Conservation (phyloP, 1,140 invertebrate genomes). For the Dreissena rostriformis region DNA sequence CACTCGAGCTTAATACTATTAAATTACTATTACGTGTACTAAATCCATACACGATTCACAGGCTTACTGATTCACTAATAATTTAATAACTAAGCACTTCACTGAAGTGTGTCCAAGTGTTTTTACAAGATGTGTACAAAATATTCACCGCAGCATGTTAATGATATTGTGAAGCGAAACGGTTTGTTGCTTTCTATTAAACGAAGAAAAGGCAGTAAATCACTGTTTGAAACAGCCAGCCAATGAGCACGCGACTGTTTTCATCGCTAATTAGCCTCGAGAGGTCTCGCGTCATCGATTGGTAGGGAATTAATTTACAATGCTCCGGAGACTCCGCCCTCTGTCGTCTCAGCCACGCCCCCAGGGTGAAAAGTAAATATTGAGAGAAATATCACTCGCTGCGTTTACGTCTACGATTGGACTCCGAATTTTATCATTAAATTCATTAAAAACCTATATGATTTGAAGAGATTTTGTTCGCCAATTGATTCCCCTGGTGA, state of each 20-base stretch:
- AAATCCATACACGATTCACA: no score
- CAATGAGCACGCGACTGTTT: constrained; percentile 38
- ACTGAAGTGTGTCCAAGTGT: constrained; percentile 42
- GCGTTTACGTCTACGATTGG: neutral
- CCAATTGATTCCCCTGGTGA: neutral
- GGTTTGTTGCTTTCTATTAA: constrained; percentile 55
- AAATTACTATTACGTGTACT: no score
- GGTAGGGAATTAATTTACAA: constrained; percentile 53
- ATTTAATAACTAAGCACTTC: constrained; percentile 7
- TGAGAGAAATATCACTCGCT: neutral
- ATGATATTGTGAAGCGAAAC: constrained; percentile 37
- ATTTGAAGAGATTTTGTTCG: neutral
- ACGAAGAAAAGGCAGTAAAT: constrained; percentile 44
- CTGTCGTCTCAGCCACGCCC: constrained; percentile 30
- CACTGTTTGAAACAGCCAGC: constrained; percentile 35
- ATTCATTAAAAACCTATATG: constrained; percentile 2
- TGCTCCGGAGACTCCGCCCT: constrained; percentile 4
- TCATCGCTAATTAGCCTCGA: constrained; percentile 45
- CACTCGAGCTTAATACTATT: no score
- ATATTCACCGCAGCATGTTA: constrained; percentile 44
- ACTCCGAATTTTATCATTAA: neutral
- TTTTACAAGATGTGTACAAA: constrained; percentile 45
- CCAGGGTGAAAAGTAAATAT: neutral
- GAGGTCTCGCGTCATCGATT: constrained; percentile 35
- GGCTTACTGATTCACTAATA: no score